These are phyloP conservation scores for Eueremaeus valkanovi DNA, from an alignment of 2,888 invertebrate species.

Conservation along the genomic window DNA sequence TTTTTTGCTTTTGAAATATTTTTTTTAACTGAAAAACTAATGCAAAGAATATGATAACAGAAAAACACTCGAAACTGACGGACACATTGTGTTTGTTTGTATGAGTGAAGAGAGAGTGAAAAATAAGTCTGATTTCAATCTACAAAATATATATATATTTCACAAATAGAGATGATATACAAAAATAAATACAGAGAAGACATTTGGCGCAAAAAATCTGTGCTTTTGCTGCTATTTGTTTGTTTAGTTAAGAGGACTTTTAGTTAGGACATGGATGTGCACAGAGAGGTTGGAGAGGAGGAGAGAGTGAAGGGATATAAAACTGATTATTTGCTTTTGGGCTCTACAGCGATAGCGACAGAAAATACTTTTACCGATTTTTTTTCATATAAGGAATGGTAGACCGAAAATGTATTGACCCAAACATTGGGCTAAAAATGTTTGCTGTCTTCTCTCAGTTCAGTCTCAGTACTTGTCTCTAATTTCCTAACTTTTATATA, in stretches of 20 bases:
- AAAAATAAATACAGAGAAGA: neutral
- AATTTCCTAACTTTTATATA: neutral
- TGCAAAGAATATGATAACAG: too few relatives aligned
- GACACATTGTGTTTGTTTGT: neutral
- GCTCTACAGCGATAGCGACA: neutral
- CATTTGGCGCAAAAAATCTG: neutral
- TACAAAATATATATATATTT: neutral
- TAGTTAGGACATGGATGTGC: too few relatives aligned
- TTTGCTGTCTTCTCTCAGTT: neutral
- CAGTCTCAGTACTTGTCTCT: neutral
- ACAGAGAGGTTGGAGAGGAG: neutral
- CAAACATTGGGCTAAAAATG: neutral
- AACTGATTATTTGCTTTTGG: neutral
- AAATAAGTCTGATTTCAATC: neutral
- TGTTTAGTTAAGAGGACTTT: slow-evolving; percentile 6
- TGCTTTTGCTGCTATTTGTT: neutral
- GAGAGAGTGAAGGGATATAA: neutral
- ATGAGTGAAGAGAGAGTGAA: too few relatives aligned
- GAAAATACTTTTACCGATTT: neutral
- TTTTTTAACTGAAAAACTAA: too few relatives aligned
- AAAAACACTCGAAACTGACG: too few relatives aligned
- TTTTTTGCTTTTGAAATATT: too few relatives aligned
- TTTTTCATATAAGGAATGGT: neutral
- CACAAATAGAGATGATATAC: neutral
- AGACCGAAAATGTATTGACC: neutral